Percentiles rank a stretch among this genome's conserved stretches.
phyloP scores from a whole-genome alignment of 2,113 vertebrate species.

The Spea bombifrons region DNA sequence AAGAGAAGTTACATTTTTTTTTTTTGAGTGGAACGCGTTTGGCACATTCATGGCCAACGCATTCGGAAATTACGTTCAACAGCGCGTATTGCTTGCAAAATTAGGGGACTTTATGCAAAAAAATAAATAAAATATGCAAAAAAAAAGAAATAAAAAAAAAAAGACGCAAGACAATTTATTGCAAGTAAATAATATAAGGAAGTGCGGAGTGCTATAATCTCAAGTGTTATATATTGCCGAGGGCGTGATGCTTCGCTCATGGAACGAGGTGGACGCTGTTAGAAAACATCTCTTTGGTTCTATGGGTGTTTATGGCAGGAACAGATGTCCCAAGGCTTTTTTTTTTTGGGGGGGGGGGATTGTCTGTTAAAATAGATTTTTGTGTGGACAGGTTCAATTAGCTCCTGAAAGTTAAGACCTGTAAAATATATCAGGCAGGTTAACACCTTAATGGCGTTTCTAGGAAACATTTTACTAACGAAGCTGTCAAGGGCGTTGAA shows the following conservation, averaged over 20 bases:
- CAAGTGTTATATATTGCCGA: slow-evolving; percentile 31
- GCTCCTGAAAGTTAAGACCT: slow-evolving; percentile 1
- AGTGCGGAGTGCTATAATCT: slow-evolving; percentile 8
- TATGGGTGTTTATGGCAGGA: slow-evolving; percentile 35
- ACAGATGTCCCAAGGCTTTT: slow-evolving; percentile 24
- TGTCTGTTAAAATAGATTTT: slow-evolving; percentile 32
- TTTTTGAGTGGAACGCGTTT: neutral
- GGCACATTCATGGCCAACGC: neutral
- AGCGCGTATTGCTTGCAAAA: too few relatives aligned
- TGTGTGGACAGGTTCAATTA: slow-evolving; percentile 32
- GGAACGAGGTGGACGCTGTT: slow-evolving; percentile 6
- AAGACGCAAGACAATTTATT: neutral
- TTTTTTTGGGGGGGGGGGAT: slow-evolving; percentile 18
- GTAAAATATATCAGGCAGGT: neutral
- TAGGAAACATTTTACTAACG: neutral
- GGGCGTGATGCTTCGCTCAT: slow-evolving; percentile 18
- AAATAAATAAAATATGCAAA: too few relatives aligned
- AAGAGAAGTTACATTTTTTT: slow-evolving; percentile 3
- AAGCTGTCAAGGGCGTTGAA: neutral
- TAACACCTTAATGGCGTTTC: neutral
- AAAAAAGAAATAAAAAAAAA: too few relatives aligned
- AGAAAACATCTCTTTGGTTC: slow-evolving; percentile 19
- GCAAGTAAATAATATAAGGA: slow-evolving; percentile 3
- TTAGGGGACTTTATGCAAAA: too few relatives aligned
- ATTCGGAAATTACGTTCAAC: too few relatives aligned